A percentile compares a stretch with the other conserved stretches of the same genome.
Conservation (phyloP, 2,797 vertebrate genomes). For the Brachyalestes nurse region DNA sequence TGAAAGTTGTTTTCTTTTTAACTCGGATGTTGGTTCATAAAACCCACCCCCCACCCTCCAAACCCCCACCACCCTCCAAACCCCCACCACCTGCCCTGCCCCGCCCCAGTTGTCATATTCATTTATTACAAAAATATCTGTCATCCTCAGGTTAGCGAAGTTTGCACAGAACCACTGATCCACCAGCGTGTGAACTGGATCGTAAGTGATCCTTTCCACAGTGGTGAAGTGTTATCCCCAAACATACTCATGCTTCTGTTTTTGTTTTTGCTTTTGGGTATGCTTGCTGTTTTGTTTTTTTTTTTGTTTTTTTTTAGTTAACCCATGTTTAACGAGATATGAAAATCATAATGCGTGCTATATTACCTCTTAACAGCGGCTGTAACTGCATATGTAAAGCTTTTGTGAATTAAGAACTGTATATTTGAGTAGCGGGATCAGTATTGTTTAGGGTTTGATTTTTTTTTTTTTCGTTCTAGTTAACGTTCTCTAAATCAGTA, state of each 20-base stretch:
- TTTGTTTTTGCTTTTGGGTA: neutral
- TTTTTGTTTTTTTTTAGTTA: neutral
- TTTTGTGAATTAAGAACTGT: constrained; percentile 12
- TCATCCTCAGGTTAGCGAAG: constrained; percentile 31
- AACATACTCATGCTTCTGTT: constrained; percentile 18
- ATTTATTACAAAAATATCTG: too few relatives aligned
- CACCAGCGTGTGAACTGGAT: constrained; percentile 29
- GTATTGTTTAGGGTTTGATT: neutral
- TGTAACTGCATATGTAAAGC: constrained; percentile 35
- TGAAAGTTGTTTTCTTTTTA: neutral
- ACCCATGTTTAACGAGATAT: neutral
- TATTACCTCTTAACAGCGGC: constrained; percentile 28
- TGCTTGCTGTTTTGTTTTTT: neutral
- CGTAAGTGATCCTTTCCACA: constrained; percentile 25
- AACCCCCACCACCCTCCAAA: neutral
- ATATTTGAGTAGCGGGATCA: neutral
- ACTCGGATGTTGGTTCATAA: neutral
- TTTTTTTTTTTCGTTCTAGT: neutral
- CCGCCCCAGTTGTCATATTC: neutral
- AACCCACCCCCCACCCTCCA: neutral
- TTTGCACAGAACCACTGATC: constrained; percentile 53
- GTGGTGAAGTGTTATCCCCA: constrained; percentile 28
- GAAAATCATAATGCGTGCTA: constrained; percentile 20
- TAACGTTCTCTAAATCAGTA: constrained; percentile 15
- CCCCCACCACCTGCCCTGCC: neutral